Percentiles rank a stretch among this genome's conserved stretches.
Conservation (phyloP, 2,113 vertebrate species). For the Albula goreensis region DNA sequence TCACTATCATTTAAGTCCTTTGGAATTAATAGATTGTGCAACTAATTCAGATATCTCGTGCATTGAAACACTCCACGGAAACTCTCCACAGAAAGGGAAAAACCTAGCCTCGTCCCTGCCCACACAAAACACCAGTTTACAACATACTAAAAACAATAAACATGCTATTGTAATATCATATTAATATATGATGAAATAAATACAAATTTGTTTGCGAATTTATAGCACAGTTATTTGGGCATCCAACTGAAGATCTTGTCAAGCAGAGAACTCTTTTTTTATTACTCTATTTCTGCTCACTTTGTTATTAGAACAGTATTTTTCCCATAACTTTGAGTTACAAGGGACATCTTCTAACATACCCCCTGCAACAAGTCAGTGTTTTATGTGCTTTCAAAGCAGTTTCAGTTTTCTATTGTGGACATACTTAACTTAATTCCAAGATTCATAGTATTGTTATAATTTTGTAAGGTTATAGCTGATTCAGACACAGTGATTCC, state of each 20-base stretch:
- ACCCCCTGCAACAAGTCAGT: background rate
- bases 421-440: background rate
- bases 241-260: background rate
- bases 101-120: background rate
- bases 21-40: conserved; percentile 66
- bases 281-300: background rate
- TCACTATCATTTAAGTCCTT: conserved; percentile 70
- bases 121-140: background rate
- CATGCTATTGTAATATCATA: background rate
- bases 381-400: background rate
- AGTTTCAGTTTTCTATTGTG: background rate
- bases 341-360: too few relatives aligned
- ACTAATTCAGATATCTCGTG: conserved; percentile 50
- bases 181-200: background rate
- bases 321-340: too few relatives aligned
- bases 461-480: background rate
- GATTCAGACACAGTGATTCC: background rate
- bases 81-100: background rate
- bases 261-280: background rate
- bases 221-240: background rate
- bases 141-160: background rate
- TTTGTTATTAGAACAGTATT: background rate
- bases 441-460: too few relatives aligned
- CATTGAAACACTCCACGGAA: background rate
- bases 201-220: background rate